Base-by-base conservation (phyloP, 2,113 vertebrate genomes). In the Shinisaurus crocodilurus region DNA sequence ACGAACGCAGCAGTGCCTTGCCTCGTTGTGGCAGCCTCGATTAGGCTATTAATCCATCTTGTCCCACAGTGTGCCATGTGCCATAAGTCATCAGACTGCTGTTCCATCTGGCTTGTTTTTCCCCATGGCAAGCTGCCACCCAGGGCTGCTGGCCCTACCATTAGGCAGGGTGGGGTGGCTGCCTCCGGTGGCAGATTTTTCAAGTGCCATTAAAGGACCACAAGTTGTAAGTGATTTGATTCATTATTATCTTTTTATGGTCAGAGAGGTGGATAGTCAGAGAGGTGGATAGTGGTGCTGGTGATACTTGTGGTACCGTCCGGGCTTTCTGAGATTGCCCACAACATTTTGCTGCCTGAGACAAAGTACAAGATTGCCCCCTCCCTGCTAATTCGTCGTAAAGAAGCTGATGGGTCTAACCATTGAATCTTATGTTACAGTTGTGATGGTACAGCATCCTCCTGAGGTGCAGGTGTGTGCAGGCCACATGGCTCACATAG, bases 11-110 rank as follows among this genome's bases (percentile, higher is more conserved):
- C 15, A 45, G 25, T 70, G n/a, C 12, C 32, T 67, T 88, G 60
- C 90, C 70, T 84, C 29, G 32, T 91, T 18, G 70, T 91, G 70
- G 86, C 80, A 77, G 88, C 82, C 45, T 45, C 18, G 45, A 79
- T 90, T 90, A 90, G 25, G 6, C 74, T 77, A 6, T 77, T 48
- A 45, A 90, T 90, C 82, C 88, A 69, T 90, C 88, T 90, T 85
- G 45, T 79, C 72, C 60, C 15, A 27, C 60, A 37, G 43, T 18
- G 37, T 34, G 63, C 70, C 74, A 70, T 20, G 45, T 83, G 86
- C 70, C 69, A 63, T 27, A 48, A 63, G 67, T 65, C 32, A 34
- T 40, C 32, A 63, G 85, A 48, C 57, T 3, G 67, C 79, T 77
- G 43, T 32, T 76, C 86, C 45, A 43, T 84, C 86, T 83, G 79